These are phyloP conservation scores for Branchinecta lindahli DNA, from an alignment of 1,140 invertebrate genomes.

Conservation along the genomic window DNA sequence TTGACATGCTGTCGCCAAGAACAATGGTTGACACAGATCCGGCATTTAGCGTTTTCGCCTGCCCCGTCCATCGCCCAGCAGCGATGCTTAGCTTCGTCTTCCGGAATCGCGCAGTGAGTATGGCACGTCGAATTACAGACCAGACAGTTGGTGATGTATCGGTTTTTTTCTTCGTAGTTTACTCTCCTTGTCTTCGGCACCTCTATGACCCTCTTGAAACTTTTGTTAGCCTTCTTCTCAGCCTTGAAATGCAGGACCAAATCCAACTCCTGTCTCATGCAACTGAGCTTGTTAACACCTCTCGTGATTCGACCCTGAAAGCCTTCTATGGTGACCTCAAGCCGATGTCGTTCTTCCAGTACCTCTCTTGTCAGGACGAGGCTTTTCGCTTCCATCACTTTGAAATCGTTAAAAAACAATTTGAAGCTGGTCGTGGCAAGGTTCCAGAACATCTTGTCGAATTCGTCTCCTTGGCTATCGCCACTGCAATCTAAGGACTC, in stretches of 20 bases:
- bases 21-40: no score
- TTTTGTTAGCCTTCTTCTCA: conserved; percentile 10
- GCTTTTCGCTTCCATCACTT: neutral
- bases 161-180: neutral
- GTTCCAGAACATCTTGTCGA: neutral
- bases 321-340: conserved; percentile 10
- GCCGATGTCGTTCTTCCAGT: neutral
- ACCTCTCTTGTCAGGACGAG: conserved; percentile 9
- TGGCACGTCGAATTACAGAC: neutral
- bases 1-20: no score
- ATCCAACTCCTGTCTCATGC: neutral
- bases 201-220: conserved; percentile 8
- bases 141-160: conserved; percentile 14
- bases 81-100: neutral
- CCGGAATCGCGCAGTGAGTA: neutral
- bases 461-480: neutral
- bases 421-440: neutral
- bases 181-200: neutral
- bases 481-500: neutral
- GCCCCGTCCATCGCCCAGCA: conserved; percentile 2
- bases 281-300: neutral
- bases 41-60: no score
- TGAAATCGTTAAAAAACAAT: neutral
- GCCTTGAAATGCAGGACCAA: neutral
- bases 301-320: neutral